A percentile compares a stretch with the other conserved stretches of the same genome.
Conservation (phyloP, 1,140 invertebrate species). For the Calliphora vicina region DNA sequence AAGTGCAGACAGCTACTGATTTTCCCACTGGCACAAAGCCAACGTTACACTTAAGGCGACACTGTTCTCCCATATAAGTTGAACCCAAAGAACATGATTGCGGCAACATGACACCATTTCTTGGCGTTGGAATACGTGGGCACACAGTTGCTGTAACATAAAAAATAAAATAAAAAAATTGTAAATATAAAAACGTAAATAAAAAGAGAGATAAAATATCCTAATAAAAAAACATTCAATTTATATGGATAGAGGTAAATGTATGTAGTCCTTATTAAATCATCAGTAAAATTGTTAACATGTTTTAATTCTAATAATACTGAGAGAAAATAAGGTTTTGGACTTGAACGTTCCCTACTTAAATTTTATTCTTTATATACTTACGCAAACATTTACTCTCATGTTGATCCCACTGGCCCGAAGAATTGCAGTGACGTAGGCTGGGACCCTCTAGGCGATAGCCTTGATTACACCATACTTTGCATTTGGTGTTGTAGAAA, state of each 20-base stretch:
- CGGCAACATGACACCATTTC: slow-evolving; percentile 64
- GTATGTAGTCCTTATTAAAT: too few relatives aligned
- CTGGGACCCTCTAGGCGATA: slow-evolving; percentile 66
- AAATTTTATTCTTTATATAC: too few relatives aligned
- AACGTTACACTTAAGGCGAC: slow-evolving; percentile 60
- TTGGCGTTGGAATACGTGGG: slow-evolving; percentile 57
- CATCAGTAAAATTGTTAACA: too few relatives aligned
- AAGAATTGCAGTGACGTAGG: slow-evolving; percentile 63
- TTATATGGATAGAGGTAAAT: too few relatives aligned
- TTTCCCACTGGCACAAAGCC: slow-evolving; percentile 56
- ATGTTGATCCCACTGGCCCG: slow-evolving; percentile 66
- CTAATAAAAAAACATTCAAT: too few relatives aligned
- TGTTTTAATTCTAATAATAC: too few relatives aligned
- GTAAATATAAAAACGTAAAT: neutral
- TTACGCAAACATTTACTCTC: slow-evolving; percentile 66
- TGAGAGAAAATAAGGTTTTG: too few relatives aligned
- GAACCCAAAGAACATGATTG: slow-evolving; percentile 62
- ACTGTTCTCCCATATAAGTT: slow-evolving; percentile 61
- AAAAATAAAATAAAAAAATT: slow-evolving; percentile 17
- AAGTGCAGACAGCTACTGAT: slow-evolving; percentile 45
- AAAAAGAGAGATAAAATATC: neutral
- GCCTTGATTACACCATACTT: slow-evolving; percentile 65
- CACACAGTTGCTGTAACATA: slow-evolving; percentile 58
- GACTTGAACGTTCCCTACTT: too few relatives aligned
- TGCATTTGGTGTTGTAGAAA: slow-evolving; percentile 67